phyloP scores from a whole-genome alignment of 2,797 vertebrate species.

The Danio tinwini region DNA sequence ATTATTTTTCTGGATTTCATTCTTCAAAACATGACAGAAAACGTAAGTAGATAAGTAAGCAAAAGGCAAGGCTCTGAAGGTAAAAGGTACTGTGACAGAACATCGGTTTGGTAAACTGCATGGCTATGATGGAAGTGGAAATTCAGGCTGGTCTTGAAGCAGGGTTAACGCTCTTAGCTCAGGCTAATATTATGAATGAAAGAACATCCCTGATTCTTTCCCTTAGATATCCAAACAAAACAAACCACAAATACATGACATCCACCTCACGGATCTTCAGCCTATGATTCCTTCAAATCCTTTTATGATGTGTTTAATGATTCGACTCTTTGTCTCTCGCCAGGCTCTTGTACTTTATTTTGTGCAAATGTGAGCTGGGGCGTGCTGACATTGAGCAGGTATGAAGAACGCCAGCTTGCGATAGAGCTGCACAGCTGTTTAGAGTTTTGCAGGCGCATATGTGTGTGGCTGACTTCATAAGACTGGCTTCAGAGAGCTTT shows the following conservation, averaged over 20 bases:
- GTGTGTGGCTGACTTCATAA: conserved; percentile 25
- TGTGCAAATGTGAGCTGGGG: conserved; percentile 22
- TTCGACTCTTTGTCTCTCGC: neutral
- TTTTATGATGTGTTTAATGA: conserved; percentile 4
- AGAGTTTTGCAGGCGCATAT: conserved; percentile 25
- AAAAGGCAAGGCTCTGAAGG: no score
- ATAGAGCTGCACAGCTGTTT: conserved; percentile 68
- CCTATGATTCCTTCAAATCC: neutral
- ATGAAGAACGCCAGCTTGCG: conserved; percentile 53
- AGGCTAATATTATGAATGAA: neutral
- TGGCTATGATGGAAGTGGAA: neutral
- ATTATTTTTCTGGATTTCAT: no score
- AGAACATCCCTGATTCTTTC: neutral
- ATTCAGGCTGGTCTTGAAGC: neutral
- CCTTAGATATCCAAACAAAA: conserved; percentile 32
- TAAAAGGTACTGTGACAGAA: no score
- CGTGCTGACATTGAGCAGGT: conserved; percentile 59
- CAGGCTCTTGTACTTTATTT: neutral
- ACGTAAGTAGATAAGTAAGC: no score
- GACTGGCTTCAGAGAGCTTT: conserved; percentile 50
- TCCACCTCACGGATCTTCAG: neutral
- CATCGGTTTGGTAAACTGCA: no score
- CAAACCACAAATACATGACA: neutral
- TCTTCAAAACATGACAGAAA: no score
- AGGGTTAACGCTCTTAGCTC: conserved; percentile 8